These are phyloP conservation scores for Peucedramus taeniatus DNA, from an alignment of 2,113 vertebrate genomes.

Conservation along the genomic window DNA sequence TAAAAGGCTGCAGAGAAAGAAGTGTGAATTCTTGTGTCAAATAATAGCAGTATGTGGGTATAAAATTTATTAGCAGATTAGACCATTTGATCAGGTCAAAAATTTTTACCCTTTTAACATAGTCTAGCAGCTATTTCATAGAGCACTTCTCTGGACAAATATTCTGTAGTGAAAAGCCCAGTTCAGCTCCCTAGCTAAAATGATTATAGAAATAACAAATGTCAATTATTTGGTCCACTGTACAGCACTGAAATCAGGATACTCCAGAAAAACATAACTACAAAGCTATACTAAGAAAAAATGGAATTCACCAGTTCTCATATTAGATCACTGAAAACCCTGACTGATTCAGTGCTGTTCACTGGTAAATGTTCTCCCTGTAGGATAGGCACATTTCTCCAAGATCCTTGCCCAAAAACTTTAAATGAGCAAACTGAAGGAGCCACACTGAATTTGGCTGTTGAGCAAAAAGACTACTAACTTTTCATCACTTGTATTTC, in stretches of 20 bases:
- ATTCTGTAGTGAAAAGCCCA: neutral
- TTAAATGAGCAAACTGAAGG: neutral
- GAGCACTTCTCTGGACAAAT: neutral
- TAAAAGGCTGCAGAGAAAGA: neutral
- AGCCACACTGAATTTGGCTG: neutral
- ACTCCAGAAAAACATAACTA: neutral
- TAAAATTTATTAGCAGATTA: neutral
- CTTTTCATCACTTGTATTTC: neutral
- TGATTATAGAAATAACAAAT: neutral
- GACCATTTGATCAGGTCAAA: neutral
- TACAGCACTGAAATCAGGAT: neutral
- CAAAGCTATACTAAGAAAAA: neutral
- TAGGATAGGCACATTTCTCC: neutral
- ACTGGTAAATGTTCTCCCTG: neutral
- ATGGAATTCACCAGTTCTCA: neutral
- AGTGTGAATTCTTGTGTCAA: neutral
- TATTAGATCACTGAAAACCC: neutral
- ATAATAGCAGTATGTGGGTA: neutral
- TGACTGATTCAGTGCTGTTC: neutral
- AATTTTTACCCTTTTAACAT: neutral
- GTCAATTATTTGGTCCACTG: neutral
- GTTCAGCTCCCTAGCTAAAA: neutral
- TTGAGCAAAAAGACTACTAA: neutral
- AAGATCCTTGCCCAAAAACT: neutral
- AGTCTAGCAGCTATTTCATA: neutral